Evolutionary conservation across 2,797 vertebrate genomes (phyloP), one percentile per base, ranked within the genome.

Genomic region (Liasis olivaceus): DNA sequence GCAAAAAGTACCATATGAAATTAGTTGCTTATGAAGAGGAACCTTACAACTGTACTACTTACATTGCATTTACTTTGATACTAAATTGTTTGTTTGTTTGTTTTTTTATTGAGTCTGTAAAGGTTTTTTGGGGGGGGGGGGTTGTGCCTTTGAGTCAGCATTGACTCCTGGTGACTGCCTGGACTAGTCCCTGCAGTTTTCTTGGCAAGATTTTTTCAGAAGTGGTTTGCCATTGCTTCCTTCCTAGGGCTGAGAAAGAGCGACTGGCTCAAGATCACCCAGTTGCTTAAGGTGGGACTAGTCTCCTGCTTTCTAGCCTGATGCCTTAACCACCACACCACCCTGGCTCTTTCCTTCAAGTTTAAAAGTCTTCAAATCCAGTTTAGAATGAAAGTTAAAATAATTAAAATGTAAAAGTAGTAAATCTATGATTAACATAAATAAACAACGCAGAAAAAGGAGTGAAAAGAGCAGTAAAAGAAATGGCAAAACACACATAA

Each of bases 21-120:
- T 77, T 72, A 47, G 24, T 81, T 64, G 63, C 63, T 64, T n/a
- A 13, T 42, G 42, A 42, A 42, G 42, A 64, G 7, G 17, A 77
- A 81, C 0, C 24, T n/a, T 47, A 85, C 0, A 0, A 11, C 36
- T 87, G 92, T 92, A 14, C 91, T 91, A 51, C 26, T 47, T 92
- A 13, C 90, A 93, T 51, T 93, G 89, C 91, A 31, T 60, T 62
- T 87, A 62, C 6, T 58, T 7, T 59, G 22, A 81, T 31, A 12
- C 36, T 72, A 36, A 12, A 31, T 17, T 54, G 12, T 56, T 22
- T 89, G 26, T 56, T 22, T 89, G 26, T 20, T 72, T 89, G 63
- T 22, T 54, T 66, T 20, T 77, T 77, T 77, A 31, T 77, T 66
- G 42, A 42, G 2, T 42, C 42, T 42, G n/a, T 77, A 36, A 42